Evolutionary conservation across 2,797 vertebrate genomes (phyloP).

Genomic region (Otus scops): DNA sequence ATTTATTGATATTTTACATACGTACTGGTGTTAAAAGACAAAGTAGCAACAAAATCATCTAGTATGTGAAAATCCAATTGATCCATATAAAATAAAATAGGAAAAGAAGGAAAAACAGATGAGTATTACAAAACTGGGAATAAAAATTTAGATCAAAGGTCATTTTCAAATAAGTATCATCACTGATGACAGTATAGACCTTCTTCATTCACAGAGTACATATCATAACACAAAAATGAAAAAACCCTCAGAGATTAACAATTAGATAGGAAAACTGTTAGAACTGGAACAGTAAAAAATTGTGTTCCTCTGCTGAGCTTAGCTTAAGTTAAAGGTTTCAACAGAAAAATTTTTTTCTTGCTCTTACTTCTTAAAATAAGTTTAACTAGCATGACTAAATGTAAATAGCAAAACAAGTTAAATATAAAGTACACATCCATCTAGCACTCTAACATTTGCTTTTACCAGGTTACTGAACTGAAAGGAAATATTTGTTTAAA

Average conservation of each 20-base stretch:
- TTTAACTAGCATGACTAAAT: neutral
- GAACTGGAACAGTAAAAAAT: neutral
- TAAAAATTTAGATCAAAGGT: neutral
- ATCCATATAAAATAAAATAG: neutral
- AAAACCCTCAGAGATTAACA: neutral
- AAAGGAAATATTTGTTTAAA: slow-evolving; percentile 1
- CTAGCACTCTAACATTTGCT: neutral
- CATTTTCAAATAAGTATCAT: neutral
- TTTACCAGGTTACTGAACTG: neutral
- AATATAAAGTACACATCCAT: neutral
- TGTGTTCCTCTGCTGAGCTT: neutral
- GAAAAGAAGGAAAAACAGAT: neutral
- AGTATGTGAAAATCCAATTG: neutral
- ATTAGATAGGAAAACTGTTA: neutral
- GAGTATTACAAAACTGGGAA: neutral
- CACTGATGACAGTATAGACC: neutral
- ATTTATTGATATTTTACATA: neutral
- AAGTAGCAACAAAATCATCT: neutral
- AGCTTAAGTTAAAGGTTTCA: neutral
- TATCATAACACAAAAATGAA: neutral
- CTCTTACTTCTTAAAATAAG: neutral
- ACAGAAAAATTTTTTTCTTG: neutral
- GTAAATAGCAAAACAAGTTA: neutral
- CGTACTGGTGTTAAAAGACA: neutral
- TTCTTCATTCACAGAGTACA: neutral